phyloP scores from a whole-genome alignment of 2,113 vertebrate genomes.

The Ia io region DNA sequence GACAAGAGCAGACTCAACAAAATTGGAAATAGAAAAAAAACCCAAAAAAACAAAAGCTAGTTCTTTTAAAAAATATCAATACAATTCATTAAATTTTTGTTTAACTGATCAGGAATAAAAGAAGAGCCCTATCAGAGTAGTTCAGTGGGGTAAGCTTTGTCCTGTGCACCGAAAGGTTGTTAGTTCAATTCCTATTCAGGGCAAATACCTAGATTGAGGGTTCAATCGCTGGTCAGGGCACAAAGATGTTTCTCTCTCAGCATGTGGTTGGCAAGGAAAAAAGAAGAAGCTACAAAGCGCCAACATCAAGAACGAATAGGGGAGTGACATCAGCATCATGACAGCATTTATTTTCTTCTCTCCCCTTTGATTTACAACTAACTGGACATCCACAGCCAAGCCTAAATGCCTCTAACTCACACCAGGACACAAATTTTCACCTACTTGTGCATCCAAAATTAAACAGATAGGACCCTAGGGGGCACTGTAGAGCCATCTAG shows the following conservation, averaged over 20 bases:
- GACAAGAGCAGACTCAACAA: background rate
- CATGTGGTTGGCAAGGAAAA: background rate
- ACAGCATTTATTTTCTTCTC: background rate
- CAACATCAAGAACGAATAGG: background rate
- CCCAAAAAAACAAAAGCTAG: background rate
- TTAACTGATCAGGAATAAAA: background rate
- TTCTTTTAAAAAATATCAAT: background rate
- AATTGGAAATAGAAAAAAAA: background rate
- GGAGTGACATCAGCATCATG: background rate
- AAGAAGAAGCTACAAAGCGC: background rate
- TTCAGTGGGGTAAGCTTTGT: background rate
- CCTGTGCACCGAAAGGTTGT: background rate
- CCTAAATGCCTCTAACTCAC: background rate
- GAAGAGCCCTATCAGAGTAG: too few relatives aligned
- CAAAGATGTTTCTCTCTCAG: background rate
- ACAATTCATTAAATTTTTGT: background rate
- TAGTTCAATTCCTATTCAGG: background rate
- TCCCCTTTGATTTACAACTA: background rate
- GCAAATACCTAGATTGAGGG: background rate
- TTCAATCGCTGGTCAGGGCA: background rate
- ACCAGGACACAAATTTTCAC: background rate
- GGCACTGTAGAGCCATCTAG: background rate
- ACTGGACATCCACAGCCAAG: background rate
- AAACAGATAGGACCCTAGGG: background rate
- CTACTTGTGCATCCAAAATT: background rate